These are phyloP conservation scores for Eumaeus atala DNA, from an alignment of 1,140 invertebrate species.

Conservation along the genomic window DNA sequence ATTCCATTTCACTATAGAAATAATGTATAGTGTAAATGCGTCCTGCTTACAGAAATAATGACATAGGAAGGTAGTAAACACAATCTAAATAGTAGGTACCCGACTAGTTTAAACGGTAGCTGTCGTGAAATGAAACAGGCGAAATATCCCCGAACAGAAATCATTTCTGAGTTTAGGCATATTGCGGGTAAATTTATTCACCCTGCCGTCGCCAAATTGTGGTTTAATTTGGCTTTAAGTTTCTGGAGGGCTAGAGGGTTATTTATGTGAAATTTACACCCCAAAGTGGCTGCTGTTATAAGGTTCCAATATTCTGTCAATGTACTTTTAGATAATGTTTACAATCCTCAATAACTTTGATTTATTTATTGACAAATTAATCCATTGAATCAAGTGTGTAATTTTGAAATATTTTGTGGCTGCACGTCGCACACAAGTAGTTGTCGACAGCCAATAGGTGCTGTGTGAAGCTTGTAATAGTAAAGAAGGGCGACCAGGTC, in stretches of 20 bases:
- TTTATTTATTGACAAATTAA: slow-evolving; percentile 1
- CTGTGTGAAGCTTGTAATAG: too few relatives aligned
- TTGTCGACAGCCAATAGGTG: too few relatives aligned
- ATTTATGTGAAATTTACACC: slow-evolving; percentile 45
- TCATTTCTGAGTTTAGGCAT: slow-evolving; percentile 38
- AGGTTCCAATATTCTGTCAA: slow-evolving; percentile 1
- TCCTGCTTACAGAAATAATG: too few relatives aligned
- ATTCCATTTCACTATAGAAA: too few relatives aligned
- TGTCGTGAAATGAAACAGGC: neutral
- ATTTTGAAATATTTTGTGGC: slow-evolving; percentile 1
- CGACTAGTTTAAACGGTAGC: neutral
- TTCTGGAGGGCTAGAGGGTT: slow-evolving; percentile 35
- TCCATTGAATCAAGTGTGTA: too few relatives aligned
- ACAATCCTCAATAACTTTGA: neutral
- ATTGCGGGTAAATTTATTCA: slow-evolving; percentile 54
- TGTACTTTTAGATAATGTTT: neutral
- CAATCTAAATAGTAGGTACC: too few relatives aligned
- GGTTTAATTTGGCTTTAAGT: slow-evolving; percentile 58
- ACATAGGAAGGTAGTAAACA: too few relatives aligned
- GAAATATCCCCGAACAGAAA: slow-evolving; percentile 30
- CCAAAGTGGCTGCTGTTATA: slow-evolving; percentile 25
- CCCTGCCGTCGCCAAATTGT: slow-evolving; percentile 44
- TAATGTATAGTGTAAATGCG: too few relatives aligned
- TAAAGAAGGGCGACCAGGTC: too few relatives aligned
- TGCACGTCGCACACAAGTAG: too few relatives aligned